Percentiles rank a stretch among this genome's conserved stretches.
These are phyloP conservation scores for Pterocles orientalis DNA, from an alignment of 2,113 vertebrate genomes.

Conservation along the genomic window DNA sequence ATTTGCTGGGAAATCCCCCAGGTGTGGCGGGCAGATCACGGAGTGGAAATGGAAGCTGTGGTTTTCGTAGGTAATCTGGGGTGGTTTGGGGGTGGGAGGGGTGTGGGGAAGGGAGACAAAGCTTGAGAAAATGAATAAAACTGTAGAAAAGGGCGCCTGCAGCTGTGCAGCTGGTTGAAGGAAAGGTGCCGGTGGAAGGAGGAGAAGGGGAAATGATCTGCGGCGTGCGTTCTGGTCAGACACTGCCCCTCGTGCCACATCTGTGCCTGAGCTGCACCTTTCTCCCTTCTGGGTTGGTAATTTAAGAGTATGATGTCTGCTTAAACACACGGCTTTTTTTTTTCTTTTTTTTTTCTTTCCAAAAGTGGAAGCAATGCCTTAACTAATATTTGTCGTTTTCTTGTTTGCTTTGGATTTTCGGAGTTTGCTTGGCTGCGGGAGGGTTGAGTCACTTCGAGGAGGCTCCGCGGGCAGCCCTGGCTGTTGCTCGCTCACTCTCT, in stretches of 20 bases:
- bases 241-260: background rate
- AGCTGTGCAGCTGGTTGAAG: background rate
- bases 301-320: background rate
- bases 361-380: background rate
- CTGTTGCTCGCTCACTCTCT: background rate
- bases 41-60: background rate
- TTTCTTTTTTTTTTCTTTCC: too few species aligned
- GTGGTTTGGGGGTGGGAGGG: background rate
- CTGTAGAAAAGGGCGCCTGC: background rate
- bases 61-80: background rate
- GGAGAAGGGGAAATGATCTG: background rate
- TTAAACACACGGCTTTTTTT: background rate
- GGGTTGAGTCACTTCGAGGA: background rate
- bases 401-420: background rate
- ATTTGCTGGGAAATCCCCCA: conserved; percentile 76
- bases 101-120: background rate
- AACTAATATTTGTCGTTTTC: background rate
- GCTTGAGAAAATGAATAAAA: background rate
- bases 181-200: background rate
- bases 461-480: background rate
- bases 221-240: background rate
- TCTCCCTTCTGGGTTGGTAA: background rate
- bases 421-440: background rate
- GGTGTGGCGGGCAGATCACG: conserved; percentile 37
- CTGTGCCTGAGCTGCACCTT: background rate